Conservation (phyloP, 1,140 invertebrate genomes). For the Leptinotarsa texana region DNA sequence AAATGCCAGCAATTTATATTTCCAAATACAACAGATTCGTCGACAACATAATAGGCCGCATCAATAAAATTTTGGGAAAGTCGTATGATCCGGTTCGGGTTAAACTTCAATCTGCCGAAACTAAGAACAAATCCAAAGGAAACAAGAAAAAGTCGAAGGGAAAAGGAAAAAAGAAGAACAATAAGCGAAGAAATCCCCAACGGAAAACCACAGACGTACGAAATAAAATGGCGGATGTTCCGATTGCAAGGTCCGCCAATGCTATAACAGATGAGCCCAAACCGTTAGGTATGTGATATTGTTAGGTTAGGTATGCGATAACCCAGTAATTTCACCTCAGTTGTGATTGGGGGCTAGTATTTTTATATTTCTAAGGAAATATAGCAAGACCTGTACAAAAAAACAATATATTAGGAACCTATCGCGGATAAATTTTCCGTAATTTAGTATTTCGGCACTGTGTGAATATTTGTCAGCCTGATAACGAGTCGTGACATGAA, state of each 20-base stretch:
- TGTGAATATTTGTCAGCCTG: too few species aligned
- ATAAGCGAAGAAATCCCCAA: constrained; percentile 10
- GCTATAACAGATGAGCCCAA: constrained; percentile 6
- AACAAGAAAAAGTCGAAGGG: constrained; percentile 44
- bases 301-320: too few species aligned
- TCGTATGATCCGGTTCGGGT: constrained; percentile 84
- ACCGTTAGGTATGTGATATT: background rate
- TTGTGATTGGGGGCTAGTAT: too few species aligned
- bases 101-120: constrained; percentile 65
- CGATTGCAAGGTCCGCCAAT: constrained; percentile 30
- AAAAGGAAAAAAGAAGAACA: constrained; percentile 31
- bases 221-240: constrained; percentile 46
- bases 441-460: too few species aligned
- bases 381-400: too few species aligned
- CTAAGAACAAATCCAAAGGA: constrained; percentile 45
- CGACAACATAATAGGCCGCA: constrained; percentile 76
- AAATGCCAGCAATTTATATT: constrained; percentile 72
- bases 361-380: too few species aligned
- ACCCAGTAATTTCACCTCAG: too few species aligned
- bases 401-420: too few species aligned
- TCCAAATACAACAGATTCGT: constrained; percentile 81
- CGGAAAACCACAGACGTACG: constrained; percentile 1
- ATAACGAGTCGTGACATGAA: too few species aligned
- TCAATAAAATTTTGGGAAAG: constrained; percentile 74
- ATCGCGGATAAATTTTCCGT: too few species aligned